These are phyloP conservation scores for Euplagia quadripunctaria DNA, from an alignment of 2,888 invertebrate species.

Conservation along the genomic window DNA sequence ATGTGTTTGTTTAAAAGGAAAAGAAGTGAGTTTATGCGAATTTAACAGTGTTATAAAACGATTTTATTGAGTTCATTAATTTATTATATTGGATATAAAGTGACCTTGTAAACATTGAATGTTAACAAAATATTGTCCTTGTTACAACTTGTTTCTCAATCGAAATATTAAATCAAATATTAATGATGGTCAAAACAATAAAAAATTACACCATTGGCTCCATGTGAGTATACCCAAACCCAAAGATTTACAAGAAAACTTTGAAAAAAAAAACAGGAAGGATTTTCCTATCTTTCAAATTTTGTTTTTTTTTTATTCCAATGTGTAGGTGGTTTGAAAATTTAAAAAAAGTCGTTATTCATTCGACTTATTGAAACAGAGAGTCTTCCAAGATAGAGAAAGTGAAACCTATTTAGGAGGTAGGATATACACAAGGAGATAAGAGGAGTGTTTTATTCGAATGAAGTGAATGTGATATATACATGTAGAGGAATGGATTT, in stretches of 20 bases:
- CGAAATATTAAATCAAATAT: not conserved
- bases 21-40: conserved; percentile 26
- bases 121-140: not conserved
- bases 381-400: no score
- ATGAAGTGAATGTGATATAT: not conserved
- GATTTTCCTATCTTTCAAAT: not conserved
- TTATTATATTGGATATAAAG: conserved; percentile 6
- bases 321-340: not conserved
- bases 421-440: no score
- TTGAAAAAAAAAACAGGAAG: not conserved
- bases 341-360: not conserved
- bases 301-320: not conserved
- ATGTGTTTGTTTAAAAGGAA: conserved; percentile 21
- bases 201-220: not conserved
- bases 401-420: no score
- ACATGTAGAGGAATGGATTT: no score
- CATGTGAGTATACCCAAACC: not conserved
- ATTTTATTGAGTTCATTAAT: conserved; percentile 25
- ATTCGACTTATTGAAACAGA: not conserved
- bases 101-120: conserved; percentile 1
- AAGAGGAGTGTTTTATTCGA: not conserved
- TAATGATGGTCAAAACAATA: not conserved
- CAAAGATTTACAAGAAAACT: not conserved
- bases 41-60: conserved; percentile 30
- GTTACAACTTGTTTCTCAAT: not conserved